phyloP scores from a whole-genome alignment of 1,140 invertebrate species.

The Drosophila miranda region DNA sequence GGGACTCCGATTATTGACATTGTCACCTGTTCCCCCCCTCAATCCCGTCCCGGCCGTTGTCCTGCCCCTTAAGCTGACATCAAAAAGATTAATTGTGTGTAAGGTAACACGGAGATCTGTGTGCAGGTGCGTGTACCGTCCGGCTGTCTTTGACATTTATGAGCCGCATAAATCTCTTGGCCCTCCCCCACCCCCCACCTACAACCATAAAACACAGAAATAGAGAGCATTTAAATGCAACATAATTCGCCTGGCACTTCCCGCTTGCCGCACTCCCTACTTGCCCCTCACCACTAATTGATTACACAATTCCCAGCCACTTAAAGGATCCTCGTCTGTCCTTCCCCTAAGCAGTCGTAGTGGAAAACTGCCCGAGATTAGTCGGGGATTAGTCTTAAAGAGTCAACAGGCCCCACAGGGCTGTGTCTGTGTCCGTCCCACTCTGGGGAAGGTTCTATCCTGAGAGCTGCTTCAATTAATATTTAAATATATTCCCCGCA shows the following conservation, averaged over 20 bases:
- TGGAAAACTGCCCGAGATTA: constrained; percentile 13
- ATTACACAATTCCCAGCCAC: constrained; percentile 37
- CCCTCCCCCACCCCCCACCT: not conserved
- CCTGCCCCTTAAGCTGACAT: constrained; percentile 40
- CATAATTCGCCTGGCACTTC: constrained; percentile 55
- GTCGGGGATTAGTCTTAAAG: constrained; percentile 23
- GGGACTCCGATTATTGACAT: constrained; percentile 40
- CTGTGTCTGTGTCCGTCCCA: not conserved
- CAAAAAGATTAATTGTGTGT: constrained; percentile 74
- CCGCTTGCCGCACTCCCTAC: constrained; percentile 5
- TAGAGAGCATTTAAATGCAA: constrained; percentile 51
- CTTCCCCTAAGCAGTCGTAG: too few relatives aligned
- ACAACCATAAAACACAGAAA: constrained; percentile 13
- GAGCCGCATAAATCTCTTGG: constrained; percentile 65
- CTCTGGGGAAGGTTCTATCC: too few relatives aligned
- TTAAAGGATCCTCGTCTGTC: constrained; percentile 13
- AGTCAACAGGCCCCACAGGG: constrained; percentile 32
- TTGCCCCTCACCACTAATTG: constrained; percentile 32
- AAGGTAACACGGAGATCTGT: not conserved
- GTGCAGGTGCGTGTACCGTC: constrained; percentile 25
- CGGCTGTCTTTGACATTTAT: constrained; percentile 73
- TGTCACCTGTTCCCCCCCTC: constrained; percentile 19
- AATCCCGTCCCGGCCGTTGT: not conserved
- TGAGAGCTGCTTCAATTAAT: constrained; percentile 65
- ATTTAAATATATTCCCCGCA: constrained; percentile 62